phyloP scores from a whole-genome alignment of 2,113 vertebrate genomes.

The Astatoreochromis straeleni region DNA sequence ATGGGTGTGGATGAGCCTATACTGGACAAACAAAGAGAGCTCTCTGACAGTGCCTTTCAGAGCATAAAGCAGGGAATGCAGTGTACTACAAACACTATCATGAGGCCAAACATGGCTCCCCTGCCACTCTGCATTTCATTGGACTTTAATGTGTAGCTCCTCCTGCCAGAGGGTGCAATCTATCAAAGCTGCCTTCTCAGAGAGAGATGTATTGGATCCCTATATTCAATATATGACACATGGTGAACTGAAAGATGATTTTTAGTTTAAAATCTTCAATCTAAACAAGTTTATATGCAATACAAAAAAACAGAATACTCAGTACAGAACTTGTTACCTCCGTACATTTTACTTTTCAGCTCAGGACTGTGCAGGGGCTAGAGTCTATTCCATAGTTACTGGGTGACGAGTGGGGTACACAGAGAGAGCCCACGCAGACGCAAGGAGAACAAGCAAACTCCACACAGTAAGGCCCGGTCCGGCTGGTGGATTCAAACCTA shows the following conservation, averaged over 20 bases:
- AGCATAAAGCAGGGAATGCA: fast-evolving
- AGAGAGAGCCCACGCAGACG: not conserved
- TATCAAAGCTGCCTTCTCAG: not conserved
- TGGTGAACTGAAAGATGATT: not conserved
- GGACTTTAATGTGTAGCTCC: not conserved
- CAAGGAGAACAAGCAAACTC: not conserved
- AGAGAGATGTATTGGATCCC: not conserved
- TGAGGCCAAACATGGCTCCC: not conserved
- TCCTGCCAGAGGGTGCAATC: not conserved
- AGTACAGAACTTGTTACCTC: not conserved
- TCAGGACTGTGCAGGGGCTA: not conserved
- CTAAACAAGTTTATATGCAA: not conserved
- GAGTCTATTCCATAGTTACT: not conserved
- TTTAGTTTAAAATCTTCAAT: not conserved
- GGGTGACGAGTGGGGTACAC: fast-evolving
- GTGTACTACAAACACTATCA: not conserved
- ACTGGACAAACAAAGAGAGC: not conserved
- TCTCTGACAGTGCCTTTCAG: not conserved
- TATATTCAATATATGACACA: not conserved
- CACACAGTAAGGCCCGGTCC: fast-evolving
- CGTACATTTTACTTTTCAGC: not conserved
- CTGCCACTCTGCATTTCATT: not conserved
- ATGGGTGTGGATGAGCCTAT: not conserved
- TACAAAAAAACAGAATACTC: not conserved
- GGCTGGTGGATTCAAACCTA: not conserved